Evolutionary conservation across 2,888 invertebrate species (phyloP), one percentile per base, ranked within the genome.

Genomic region (Flexamia atlantica): DNA sequence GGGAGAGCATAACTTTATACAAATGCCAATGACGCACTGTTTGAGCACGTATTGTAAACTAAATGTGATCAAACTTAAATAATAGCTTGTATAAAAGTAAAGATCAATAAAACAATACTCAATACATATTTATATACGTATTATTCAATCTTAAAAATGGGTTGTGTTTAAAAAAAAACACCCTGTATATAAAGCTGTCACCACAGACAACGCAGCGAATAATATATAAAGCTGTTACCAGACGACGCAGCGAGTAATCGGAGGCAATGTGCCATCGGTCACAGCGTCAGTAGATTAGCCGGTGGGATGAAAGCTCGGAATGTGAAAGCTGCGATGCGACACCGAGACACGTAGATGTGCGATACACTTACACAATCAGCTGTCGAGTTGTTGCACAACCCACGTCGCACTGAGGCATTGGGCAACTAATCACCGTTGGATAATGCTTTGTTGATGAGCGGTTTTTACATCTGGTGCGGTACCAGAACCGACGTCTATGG

Each of bases 361-460:
- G 72, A 72, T 72, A 72, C 72, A 72, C 42, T 72, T 72, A 72
- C 72, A 42, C 72, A 72, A 72, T 42, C 42, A 30, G n/a, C 9
- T 28, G 64, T 4, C 42, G n/a, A n/a, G n/a, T n/a, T 7, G 23
- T 76, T 28, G 12, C 50, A n/a, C 28, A 40, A 42, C 10, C 76
- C 23, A 23, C 40, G 12, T 5, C 20, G 20, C 4, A 50, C 50
- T 76, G 76, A 17, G 28, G n/a, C n/a, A 50, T 76, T 76, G 76
- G 28, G 28, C 76, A 76, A 76, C 46, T 28, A 64, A 64, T 64
- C 28, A 28, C 64, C 12, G 64, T 64, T 64, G 64, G 64, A 64
- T 64, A 64, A 64, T 30, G 64, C 64, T 64, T 30, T 25, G 28
- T 64, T 64, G 20, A 64, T 28, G 64, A 46, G 46, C n/a, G 46